Percentiles rank a stretch among this genome's conserved stretches.
These are phyloP conservation scores for Protosalanx chinensis DNA, from an alignment of 2,797 vertebrate genomes.

Conservation along the genomic window DNA sequence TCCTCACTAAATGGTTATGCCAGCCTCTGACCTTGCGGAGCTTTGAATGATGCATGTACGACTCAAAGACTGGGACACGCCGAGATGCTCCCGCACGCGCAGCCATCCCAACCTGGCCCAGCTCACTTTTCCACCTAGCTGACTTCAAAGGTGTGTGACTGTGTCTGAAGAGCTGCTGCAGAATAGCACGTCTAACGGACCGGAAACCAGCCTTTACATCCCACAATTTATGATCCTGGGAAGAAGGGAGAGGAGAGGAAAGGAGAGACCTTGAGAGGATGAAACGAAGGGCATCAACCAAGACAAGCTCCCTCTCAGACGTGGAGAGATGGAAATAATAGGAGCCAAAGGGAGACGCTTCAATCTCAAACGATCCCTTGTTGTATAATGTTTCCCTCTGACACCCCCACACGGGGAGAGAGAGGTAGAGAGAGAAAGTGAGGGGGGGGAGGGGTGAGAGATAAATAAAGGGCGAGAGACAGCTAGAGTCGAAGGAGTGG, in stretches of 20 bases:
- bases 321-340: slow-evolving; percentile 40
- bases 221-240: slow-evolving; percentile 72
- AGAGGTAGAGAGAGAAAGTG: background rate
- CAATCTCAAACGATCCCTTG: slow-evolving; percentile 50
- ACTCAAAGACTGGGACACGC: slow-evolving; percentile 38
- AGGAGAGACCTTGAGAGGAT: slow-evolving; percentile 57
- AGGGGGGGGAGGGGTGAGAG: background rate
- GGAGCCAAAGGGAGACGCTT: slow-evolving; percentile 58
- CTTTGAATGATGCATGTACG: slow-evolving; percentile 65
- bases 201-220: slow-evolving; percentile 75
- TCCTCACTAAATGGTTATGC: slow-evolving; percentile 51
- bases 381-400: slow-evolving; percentile 37
- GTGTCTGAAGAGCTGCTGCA: slow-evolving; percentile 65
- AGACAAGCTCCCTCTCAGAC: slow-evolving; percentile 65
- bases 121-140: slow-evolving; percentile 65
- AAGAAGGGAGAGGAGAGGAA: slow-evolving; percentile 36
- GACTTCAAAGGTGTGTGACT: slow-evolving; percentile 59
- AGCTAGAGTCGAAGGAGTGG: background rate
- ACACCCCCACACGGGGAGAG: slow-evolving; percentile 21
- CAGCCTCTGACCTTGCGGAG: slow-evolving; percentile 55
- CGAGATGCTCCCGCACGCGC: background rate
- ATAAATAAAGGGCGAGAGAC: slow-evolving; percentile 2
- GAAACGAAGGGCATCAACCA: slow-evolving; percentile 70
- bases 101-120: slow-evolving; percentile 10
- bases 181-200: slow-evolving; percentile 67